phyloP scores from a whole-genome alignment of 2,113 vertebrate species.

The Lagenorhynchus albirostris region DNA sequence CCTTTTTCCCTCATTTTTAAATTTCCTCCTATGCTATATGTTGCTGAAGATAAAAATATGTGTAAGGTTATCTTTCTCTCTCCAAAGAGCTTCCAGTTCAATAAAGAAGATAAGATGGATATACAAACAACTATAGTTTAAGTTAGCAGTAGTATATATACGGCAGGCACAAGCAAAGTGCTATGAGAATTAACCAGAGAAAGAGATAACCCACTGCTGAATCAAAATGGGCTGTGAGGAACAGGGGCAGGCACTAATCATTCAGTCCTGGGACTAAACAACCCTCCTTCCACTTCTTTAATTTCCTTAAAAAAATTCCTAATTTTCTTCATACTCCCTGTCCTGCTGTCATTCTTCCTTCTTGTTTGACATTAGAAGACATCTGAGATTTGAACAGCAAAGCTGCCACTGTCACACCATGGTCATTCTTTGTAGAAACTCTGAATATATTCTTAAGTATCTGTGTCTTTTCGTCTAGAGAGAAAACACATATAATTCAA shows the following conservation, averaged over 20 bases:
- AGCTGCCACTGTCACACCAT: neutral
- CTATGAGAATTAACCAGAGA: neutral
- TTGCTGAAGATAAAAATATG: neutral
- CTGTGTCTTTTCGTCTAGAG: neutral
- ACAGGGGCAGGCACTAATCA: neutral
- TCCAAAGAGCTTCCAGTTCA: constrained; percentile 30
- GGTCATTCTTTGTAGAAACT: neutral
- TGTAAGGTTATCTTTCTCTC: constrained; percentile 34
- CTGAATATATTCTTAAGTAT: neutral
- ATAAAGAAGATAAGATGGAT: constrained; percentile 12
- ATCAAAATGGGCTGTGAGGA: constrained; percentile 14
- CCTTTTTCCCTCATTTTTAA: neutral
- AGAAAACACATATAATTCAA: neutral
- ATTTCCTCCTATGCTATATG: neutral
- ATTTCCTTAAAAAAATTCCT: neutral
- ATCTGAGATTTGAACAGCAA: neutral
- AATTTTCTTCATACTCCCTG: neutral
- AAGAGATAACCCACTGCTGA: neutral
- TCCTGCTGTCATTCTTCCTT: neutral
- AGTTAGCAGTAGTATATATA: neutral
- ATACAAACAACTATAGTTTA: neutral
- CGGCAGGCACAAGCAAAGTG: neutral
- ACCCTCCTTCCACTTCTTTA: neutral
- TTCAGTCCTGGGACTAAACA: neutral
- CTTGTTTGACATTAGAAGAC: neutral